Conservation (phyloP, 2,888 invertebrate genomes). For the Sturmia bella region DNA sequence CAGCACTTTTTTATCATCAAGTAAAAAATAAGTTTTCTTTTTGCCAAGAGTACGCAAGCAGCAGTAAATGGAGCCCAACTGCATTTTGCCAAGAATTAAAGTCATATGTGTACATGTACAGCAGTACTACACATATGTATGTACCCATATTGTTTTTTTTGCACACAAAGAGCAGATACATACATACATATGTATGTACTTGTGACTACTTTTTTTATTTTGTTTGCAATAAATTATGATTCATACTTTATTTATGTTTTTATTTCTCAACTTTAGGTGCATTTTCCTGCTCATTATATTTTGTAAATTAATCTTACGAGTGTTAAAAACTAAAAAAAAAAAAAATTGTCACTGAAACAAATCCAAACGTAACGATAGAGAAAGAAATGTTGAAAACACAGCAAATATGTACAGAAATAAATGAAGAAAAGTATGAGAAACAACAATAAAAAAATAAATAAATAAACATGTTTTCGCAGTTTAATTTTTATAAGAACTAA, state of each 20-base stretch:
- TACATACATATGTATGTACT: background rate
- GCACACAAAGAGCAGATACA: too few species aligned
- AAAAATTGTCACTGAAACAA: conserved; percentile 20
- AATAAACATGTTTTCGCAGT: too few species aligned
- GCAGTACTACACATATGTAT: background rate
- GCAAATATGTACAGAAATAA: too few species aligned
- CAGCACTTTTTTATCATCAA: conserved; percentile 37
- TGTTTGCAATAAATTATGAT: conserved; percentile 44
- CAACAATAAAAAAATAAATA: background rate
- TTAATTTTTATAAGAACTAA: too few species aligned
- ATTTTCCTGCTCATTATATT: conserved; percentile 48
- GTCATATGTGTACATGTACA: conserved; percentile 28
- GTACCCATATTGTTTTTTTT: background rate
- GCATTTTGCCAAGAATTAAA: conserved; percentile 30
- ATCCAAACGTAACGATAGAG: background rate
- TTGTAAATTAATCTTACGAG: conserved; percentile 41
- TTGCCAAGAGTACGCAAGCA: background rate
- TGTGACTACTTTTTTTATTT: conserved; percentile 10
- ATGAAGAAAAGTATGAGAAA: background rate
- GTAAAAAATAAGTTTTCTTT: conserved; percentile 23
- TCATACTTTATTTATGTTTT: conserved; percentile 42
- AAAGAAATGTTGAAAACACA: background rate
- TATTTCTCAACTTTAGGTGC: background rate
- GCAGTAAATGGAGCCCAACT: conserved; percentile 18
- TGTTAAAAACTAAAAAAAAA: conserved; percentile 25